A percentile compares a stretch with the other conserved stretches of the same genome.
Conservation (phyloP, 2,797 vertebrate species). For the Cryptoprocta ferox region DNA sequence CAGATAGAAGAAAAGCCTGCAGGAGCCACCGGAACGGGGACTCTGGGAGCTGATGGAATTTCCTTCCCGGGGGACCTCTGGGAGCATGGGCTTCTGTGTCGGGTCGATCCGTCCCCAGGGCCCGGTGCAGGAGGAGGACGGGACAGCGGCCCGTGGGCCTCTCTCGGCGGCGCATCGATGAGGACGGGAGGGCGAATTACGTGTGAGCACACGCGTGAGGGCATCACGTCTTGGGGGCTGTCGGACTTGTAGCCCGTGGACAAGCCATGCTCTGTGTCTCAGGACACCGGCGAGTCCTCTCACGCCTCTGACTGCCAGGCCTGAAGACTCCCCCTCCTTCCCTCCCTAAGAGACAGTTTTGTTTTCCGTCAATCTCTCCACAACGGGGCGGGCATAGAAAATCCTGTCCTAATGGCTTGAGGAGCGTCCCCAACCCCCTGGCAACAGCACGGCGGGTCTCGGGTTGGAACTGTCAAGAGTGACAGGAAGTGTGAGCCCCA, state of each 20-base stretch:
- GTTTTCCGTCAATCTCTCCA: not conserved
- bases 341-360: not conserved
- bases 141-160: not conserved
- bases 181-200: not conserved
- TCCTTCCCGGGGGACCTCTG: slow-evolving; percentile 72
- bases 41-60: slow-evolving; percentile 76
- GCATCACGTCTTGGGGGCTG: not conserved
- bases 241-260: not conserved
- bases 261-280: not conserved
- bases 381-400: not conserved
- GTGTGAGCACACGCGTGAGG: fast-evolving
- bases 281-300: not conserved
- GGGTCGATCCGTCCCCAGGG: not conserved
- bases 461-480: not conserved
- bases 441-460: fast-evolving
- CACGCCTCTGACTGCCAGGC: not conserved
- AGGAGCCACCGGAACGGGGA: slow-evolving; percentile 24
- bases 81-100: not conserved
- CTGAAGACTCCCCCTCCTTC: not conserved
- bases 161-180: not conserved
- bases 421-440: not conserved
- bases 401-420: not conserved
- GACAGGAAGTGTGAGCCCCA: not conserved
- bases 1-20: slow-evolving; percentile 74
- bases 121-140: not conserved